Conservation (phyloP, 2,113 vertebrate species). For the human (Homo sapiens) region DNA sequence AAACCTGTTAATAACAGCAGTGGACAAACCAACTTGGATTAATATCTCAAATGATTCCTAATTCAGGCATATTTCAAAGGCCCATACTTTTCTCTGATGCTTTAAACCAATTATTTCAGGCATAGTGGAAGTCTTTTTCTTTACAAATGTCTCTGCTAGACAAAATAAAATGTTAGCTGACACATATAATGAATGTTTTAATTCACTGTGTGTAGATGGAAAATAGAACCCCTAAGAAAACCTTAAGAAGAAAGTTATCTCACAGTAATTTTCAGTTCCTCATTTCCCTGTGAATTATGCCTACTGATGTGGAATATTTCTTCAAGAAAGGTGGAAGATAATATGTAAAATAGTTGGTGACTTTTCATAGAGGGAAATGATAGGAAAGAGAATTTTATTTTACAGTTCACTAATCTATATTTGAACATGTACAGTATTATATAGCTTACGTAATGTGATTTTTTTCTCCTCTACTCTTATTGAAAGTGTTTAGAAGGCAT, state of each 20-base stretch:
- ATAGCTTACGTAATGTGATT: background rate
- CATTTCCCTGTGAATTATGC: background rate
- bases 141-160: background rate
- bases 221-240: constrained; percentile 24
- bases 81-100: background rate
- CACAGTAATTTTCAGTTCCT: background rate
- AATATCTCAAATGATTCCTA: background rate
- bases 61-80: background rate
- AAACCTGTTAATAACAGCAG: background rate
- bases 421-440: background rate
- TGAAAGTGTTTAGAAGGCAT: background rate
- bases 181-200: background rate
- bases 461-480: background rate
- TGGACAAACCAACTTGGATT: background rate
- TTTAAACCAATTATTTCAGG: constrained; percentile 43
- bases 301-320: background rate
- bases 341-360: background rate
- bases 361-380: background rate
- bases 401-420: background rate
- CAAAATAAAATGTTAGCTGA: constrained; percentile 29
- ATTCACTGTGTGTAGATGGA: background rate
- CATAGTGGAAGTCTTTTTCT: background rate
- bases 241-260: background rate
- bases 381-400: background rate
- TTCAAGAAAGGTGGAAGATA: background rate